Percentiles rank a stretch among this genome's conserved stretches.
phyloP scores from a whole-genome alignment of 2,888 invertebrate species.

The Macaria liturata region DNA sequence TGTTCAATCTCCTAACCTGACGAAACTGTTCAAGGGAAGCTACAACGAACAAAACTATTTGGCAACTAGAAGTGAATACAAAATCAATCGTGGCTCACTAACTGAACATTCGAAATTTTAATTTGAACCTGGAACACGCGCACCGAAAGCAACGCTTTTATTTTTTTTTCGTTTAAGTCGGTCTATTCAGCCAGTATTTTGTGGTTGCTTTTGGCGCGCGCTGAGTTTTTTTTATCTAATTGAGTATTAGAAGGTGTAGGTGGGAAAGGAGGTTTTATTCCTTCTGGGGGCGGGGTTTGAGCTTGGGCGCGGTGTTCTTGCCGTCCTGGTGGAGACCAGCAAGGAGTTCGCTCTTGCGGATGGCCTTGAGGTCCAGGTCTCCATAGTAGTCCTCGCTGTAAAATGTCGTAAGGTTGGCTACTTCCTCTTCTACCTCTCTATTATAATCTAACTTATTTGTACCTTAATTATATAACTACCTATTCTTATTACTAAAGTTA shows the following conservation, averaged over 20 bases:
- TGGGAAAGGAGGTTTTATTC: constrained; percentile 63
- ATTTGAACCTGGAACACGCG: constrained; percentile 67
- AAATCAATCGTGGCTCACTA: constrained; percentile 65
- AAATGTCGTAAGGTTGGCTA: constrained; percentile 67
- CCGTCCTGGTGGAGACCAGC: constrained; percentile 88
- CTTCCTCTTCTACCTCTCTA: constrained; percentile 65
- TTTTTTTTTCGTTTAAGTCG: constrained; percentile 19
- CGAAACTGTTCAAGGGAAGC: constrained; percentile 68
- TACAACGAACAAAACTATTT: constrained; percentile 72
- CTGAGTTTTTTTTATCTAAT: constrained; percentile 56
- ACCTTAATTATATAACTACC: constrained; percentile 54
- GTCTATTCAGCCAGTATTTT: constrained; percentile 41
- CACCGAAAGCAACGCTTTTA: constrained; percentile 55
- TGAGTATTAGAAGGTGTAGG: constrained; percentile 75
- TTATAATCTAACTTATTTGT: constrained; percentile 39
- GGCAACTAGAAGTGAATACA: constrained; percentile 79
- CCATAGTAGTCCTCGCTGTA: constrained; percentile 98
- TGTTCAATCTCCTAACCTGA: constrained; percentile 62
- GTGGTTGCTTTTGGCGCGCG: constrained; percentile 57
- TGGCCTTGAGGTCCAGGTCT: constrained; percentile 96
- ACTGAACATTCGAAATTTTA: constrained; percentile 59
- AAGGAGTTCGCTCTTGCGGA: constrained; percentile 96
- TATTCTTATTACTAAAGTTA: constrained; percentile 10
- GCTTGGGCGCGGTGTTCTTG: constrained; percentile 74
- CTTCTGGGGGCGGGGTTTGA: constrained; percentile 84